These are phyloP conservation scores for Periophthalmodon schlosseri DNA, from an alignment of 2,113 vertebrate genomes.

Conservation along the genomic window DNA sequence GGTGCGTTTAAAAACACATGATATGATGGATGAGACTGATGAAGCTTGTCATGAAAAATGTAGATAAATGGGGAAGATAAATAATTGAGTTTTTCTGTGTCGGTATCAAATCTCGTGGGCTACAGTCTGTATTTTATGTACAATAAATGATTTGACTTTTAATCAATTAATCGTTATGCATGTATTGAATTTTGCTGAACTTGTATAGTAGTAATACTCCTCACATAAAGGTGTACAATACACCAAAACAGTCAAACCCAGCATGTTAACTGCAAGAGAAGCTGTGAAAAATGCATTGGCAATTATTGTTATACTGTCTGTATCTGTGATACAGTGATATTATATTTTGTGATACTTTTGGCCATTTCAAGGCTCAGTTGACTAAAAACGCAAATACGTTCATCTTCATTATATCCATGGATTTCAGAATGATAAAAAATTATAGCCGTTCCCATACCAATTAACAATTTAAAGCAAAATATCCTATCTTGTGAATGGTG, in stretches of 20 bases:
- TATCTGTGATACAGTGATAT: too few species aligned
- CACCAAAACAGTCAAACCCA: background rate
- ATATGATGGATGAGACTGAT: background rate
- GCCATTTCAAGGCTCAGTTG: too few species aligned
- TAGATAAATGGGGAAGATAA: background rate
- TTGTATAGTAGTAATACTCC: background rate
- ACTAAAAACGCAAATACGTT: too few species aligned
- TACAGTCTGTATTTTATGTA: background rate
- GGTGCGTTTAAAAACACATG: slow-evolving; percentile 12
- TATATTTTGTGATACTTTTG: too few species aligned
- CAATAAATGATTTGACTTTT: background rate
- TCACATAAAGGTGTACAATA: background rate
- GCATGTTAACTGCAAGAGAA: background rate
- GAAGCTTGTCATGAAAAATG: background rate
- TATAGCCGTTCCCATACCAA: too few species aligned
- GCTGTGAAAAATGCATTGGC: too few species aligned
- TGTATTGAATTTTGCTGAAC: background rate
- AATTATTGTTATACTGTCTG: too few species aligned
- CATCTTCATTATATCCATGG: too few species aligned
- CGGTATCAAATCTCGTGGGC: background rate
- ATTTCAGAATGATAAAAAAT: too few species aligned
- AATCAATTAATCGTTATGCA: background rate
- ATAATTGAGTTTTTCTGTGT: background rate
- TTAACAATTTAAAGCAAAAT: too few species aligned
- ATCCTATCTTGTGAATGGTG: too few species aligned